These are phyloP conservation scores for Oppia nitens DNA, from an alignment of 1,140 invertebrate genomes.

Conservation along the genomic window DNA sequence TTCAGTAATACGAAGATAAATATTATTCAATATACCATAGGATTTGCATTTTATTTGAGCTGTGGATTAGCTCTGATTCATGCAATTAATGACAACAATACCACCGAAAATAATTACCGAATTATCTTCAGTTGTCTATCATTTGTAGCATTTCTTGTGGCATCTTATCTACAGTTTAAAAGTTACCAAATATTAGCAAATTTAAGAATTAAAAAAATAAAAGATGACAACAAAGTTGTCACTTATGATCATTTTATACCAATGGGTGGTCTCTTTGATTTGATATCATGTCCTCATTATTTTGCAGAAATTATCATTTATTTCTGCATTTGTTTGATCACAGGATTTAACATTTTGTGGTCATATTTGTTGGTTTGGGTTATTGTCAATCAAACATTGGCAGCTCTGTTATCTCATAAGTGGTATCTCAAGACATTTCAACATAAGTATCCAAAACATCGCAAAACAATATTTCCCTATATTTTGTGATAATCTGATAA, in stretches of 20 bases:
- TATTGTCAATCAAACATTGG: constrained; percentile 56
- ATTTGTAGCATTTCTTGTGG: background rate
- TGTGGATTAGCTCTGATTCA: background rate
- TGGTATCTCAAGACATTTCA: constrained; percentile 59
- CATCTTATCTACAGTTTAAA: background rate
- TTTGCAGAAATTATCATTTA: constrained; percentile 66
- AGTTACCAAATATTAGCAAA: background rate
- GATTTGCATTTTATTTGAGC: constrained; percentile 47
- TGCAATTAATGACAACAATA: background rate
- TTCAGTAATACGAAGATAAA: constrained; percentile 63
- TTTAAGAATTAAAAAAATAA: background rate
- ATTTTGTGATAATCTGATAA: constrained; percentile 22
- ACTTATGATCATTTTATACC: constrained; percentile 44
- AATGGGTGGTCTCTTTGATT: constrained; percentile 51
- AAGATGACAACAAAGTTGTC: background rate
- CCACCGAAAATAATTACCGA: background rate
- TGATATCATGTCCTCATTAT: constrained; percentile 60
- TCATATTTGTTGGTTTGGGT: constrained; percentile 41
- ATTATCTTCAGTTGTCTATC: no score
- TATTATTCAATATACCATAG: constrained; percentile 51
- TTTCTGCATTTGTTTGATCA: constrained; percentile 34
- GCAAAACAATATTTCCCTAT: constrained; percentile 35
- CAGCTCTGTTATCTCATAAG: constrained; percentile 49
- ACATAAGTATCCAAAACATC: constrained; percentile 43
- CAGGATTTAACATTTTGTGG: constrained; percentile 30